These are phyloP conservation scores for Cercocebus atys DNA, from an alignment of 2,113 vertebrate genomes.

Conservation along the genomic window DNA sequence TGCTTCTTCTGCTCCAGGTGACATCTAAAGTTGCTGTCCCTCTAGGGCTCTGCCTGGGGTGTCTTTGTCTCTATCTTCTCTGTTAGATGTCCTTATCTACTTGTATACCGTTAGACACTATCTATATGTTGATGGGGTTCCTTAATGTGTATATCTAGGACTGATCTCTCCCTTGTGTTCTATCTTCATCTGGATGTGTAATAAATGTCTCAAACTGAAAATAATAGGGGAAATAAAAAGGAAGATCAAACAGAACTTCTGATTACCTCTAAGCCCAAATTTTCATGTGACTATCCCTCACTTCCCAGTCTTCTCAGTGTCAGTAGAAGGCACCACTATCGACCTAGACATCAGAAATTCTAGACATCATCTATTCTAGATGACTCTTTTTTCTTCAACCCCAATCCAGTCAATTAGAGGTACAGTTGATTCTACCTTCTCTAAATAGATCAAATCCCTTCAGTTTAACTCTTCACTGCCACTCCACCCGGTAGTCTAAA, in stretches of 20 bases:
- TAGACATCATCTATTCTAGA: not conserved
- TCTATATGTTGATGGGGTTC: not conserved
- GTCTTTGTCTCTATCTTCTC: not conserved
- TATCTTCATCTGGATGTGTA: not conserved
- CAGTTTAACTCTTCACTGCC: not conserved
- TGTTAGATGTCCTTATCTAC: not conserved
- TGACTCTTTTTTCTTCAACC: not conserved
- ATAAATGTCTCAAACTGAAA: not conserved
- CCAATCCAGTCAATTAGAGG: not conserved
- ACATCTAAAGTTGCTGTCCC: not conserved
- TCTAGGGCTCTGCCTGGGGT: not conserved
- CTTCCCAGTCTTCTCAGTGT: not conserved
- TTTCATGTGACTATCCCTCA: not conserved
- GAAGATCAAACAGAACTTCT: not conserved
- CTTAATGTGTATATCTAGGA: not conserved
- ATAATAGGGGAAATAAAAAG: not conserved
- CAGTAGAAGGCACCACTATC: not conserved
- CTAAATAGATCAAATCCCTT: not conserved
- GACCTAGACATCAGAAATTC: not conserved
- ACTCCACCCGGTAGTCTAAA: not conserved
- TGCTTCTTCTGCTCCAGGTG: not conserved
- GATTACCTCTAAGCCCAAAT: not conserved
- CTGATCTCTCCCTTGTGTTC: not conserved
- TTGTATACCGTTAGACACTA: not conserved
- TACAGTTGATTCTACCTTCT: not conserved